Evolutionary conservation across 1,140 invertebrate genomes (phyloP), one percentile per base, ranked within the genome.

Genomic region (Schlechtendalia chinensis): DNA sequence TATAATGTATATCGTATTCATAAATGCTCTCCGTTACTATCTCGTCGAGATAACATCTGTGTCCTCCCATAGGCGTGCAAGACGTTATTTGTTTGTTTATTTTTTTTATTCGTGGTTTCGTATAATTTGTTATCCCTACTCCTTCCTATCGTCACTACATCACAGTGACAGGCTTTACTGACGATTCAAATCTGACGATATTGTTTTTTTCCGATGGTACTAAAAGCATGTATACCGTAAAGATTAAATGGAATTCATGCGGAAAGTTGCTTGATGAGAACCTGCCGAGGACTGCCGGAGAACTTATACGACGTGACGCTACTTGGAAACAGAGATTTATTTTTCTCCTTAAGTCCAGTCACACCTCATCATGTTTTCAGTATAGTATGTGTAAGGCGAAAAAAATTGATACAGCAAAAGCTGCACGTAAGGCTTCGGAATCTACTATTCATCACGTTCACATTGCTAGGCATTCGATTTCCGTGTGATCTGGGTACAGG

Each of bases 251-350:
- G 56, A 59, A 77, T 77, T 47, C 47, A 61, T 27, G 39, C 74
- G 74, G 32, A 79, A 50, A 79, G 63, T 79, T 61, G 58, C n/a
- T 47, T 39, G 45, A 6, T 54, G 24, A 47, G 27, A 19, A 56
- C 56, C 53, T 16, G 56, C n/a, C 32, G 0, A 6, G 8, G 53
- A 32, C 27, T 12, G 27, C 71, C 17, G 72, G 54, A 58, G 54
- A 54, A 58, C 59, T 32, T 14, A 56, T 79, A 79, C 58, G 58
- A 79, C 75, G 75, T 79, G 75, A 79, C 39, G 39, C 39, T 50
- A 79, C 75, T 50, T 17, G 24, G 63, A 79, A 79, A 50, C 22
- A 19, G 58, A 79, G 75, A 63, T 79, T 79, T 79, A 79, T 63
- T 39, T 22, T 29, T 16, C 14, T 50, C 47, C 11, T 12, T 11